These are phyloP conservation scores for Penaeus indicus DNA, from an alignment of 1,140 invertebrate genomes.

Conservation along the genomic window DNA sequence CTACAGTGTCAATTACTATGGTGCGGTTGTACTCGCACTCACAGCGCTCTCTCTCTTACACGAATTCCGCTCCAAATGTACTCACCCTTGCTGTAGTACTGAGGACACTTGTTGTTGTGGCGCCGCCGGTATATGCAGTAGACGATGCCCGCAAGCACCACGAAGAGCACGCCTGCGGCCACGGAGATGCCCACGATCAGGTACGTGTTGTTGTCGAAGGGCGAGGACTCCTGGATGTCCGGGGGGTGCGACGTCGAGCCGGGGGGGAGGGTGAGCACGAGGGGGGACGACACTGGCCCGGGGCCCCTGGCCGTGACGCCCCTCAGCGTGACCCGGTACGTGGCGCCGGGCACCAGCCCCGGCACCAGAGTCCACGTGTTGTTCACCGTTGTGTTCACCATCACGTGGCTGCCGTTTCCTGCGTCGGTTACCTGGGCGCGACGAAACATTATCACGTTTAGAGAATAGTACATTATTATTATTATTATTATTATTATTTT, in stretches of 20 bases:
- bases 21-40: too few species aligned
- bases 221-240: constrained; percentile 59
- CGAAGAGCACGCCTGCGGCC: constrained; percentile 57
- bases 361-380: constrained; percentile 54
- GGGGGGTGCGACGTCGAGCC: constrained; percentile 38
- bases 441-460: not conserved
- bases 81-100: constrained; percentile 63
- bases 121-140: constrained; percentile 60
- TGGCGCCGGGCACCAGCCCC: constrained; percentile 51
- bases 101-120: constrained; percentile 60
- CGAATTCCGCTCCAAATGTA: too few species aligned
- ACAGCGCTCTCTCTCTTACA: not conserved
- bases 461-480: not conserved
- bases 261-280: constrained; percentile 47
- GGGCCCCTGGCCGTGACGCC: constrained; percentile 58
- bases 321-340: constrained; percentile 54
- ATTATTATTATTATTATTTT: not conserved
- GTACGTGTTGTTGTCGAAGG: constrained; percentile 65
- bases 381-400: constrained; percentile 62
- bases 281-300: constrained; percentile 50
- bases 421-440: constrained; percentile 46
- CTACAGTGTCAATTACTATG: constrained; percentile 30
- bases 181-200: constrained; percentile 64
- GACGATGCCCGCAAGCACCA: constrained; percentile 52
- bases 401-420: constrained; percentile 50